These are phyloP conservation scores for Leiothrix lutea DNA, from an alignment of 2,113 vertebrate genomes.

Conservation along the genomic window DNA sequence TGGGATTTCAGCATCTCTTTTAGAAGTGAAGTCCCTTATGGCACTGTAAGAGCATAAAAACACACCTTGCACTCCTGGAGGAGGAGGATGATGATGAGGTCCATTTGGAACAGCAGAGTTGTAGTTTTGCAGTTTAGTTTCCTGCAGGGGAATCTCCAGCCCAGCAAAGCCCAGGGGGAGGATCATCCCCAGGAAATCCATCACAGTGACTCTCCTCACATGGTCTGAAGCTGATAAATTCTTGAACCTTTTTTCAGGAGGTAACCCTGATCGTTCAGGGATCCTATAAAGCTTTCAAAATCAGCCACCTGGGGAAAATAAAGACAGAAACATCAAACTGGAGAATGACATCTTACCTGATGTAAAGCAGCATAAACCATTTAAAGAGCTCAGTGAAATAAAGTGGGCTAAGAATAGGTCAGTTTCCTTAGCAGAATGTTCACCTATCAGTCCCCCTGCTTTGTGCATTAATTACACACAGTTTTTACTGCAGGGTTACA, in stretches of 20 bases:
- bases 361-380: neutral
- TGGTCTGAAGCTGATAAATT: slow-evolving; percentile 91
- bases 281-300: slow-evolving; percentile 91
- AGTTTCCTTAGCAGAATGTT: neutral
- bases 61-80: neutral
- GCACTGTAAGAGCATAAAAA: neutral
- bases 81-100: neutral
- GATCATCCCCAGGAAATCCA: neutral
- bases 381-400: neutral
- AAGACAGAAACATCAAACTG: neutral
- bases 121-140: accelerated
- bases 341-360: neutral
- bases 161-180: accelerated
- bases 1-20: neutral
- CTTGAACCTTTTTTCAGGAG: slow-evolving; percentile 92
- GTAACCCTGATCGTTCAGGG: slow-evolving; percentile 95
- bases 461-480: neutral
- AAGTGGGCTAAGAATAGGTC: neutral
- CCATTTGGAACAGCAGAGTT: neutral
- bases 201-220: slow-evolving; percentile 64
- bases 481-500: neutral
- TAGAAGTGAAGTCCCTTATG: neutral
- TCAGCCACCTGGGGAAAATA: slow-evolving; percentile 81
- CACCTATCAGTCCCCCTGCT: neutral
- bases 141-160: neutral